phyloP scores from a whole-genome alignment of 1,140 invertebrate species.

The Drosophila ficusphila region DNA sequence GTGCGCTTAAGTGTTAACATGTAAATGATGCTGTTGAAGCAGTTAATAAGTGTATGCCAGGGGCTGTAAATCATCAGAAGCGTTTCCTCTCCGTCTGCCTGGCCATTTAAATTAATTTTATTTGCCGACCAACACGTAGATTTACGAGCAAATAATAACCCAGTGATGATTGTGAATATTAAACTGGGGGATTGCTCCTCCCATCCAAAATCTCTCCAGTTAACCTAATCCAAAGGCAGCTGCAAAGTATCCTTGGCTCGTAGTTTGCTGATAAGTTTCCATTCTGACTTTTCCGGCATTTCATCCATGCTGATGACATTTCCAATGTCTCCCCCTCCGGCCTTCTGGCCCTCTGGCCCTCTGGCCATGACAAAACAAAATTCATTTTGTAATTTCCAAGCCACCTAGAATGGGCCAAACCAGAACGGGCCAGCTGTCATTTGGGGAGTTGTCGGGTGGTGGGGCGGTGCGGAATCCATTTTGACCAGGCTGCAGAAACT shows the following conservation, averaged over 20 bases:
- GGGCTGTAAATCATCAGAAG: constrained; percentile 66
- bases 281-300: constrained; percentile 80
- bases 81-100: constrained; percentile 42
- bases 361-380: constrained; percentile 60
- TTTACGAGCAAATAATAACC: constrained; percentile 58
- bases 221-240: constrained; percentile 20
- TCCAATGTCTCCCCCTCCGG: constrained; percentile 57
- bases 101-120: constrained; percentile 61
- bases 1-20: constrained; percentile 83
- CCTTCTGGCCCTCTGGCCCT: too few relatives aligned
- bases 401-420: constrained; percentile 49
- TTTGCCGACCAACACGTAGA: constrained; percentile 19
- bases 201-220: background rate
- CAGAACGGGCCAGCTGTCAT: constrained; percentile 58
- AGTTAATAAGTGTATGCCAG: constrained; percentile 76
- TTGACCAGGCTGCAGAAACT: constrained; percentile 78
- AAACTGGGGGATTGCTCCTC: constrained; percentile 10
- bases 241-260: constrained; percentile 66
- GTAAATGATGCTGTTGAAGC: constrained; percentile 78
- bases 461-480: constrained; percentile 52
- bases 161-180: constrained; percentile 50
- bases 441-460: constrained; percentile 21
- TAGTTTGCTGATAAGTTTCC: constrained; percentile 83
- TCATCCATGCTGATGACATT: constrained; percentile 81
- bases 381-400: constrained; percentile 79